A percentile compares a stretch with the other conserved stretches of the same genome.
phyloP scores from a whole-genome alignment of 2,113 vertebrate genomes.

The Epinephelus fuscoguttatus region DNA sequence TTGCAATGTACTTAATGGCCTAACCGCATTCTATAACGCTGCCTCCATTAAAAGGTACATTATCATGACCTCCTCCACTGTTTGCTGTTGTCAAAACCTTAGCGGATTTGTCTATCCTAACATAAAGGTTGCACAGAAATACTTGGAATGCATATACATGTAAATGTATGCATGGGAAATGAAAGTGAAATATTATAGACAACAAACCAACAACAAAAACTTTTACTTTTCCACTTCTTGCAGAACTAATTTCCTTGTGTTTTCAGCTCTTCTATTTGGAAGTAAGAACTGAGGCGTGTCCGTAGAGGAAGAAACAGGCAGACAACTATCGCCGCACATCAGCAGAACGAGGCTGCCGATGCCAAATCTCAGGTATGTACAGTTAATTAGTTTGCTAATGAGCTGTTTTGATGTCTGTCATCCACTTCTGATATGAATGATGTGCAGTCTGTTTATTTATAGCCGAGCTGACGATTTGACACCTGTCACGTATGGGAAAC shows the following conservation, averaged over 20 bases:
- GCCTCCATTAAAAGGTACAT: no score
- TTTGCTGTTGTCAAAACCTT: no score
- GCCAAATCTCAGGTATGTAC: conserved; percentile 56
- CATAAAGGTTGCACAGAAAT: no score
- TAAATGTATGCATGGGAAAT: background rate
- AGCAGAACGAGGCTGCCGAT: conserved; percentile 16
- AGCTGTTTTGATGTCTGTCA: conserved; percentile 53
- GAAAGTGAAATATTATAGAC: background rate
- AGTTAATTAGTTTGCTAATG: conserved; percentile 72
- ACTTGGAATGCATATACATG: background rate
- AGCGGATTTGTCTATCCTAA: no score
- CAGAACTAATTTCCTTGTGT: background rate
- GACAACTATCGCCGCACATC: conserved; percentile 37
- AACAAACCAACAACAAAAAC: background rate
- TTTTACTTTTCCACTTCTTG: background rate
- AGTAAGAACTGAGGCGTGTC: conserved; percentile 54
- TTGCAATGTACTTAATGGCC: no score
- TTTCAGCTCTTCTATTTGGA: conserved; percentile 22
- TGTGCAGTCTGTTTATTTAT: conserved; percentile 39
- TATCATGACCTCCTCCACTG: no score
- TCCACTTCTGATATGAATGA: conserved; percentile 19
- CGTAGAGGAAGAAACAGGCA: conserved; percentile 26
- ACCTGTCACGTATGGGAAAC: conserved; percentile 12
- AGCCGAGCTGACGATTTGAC: conserved; percentile 7
- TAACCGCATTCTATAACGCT: no score